These are phyloP conservation scores for Mesoligia furuncula DNA, from an alignment of 2,888 invertebrate species.

Conservation along the genomic window DNA sequence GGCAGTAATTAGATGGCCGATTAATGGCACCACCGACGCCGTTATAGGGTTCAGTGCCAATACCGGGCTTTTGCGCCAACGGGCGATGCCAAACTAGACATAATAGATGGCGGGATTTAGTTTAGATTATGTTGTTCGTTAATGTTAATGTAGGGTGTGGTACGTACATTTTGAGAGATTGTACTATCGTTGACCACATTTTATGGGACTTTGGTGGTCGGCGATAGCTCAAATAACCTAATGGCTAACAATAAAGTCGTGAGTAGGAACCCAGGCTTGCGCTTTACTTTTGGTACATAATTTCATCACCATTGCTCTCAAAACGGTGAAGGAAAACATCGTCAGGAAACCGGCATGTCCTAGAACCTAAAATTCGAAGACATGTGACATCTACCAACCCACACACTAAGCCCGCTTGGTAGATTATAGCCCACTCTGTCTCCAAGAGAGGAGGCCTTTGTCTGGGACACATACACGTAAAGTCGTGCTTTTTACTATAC, in stretches of 20 bases:
- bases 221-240: neutral
- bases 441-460: neutral
- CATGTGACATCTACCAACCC: neutral
- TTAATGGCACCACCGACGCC: conserved; percentile 46
- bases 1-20: conserved; percentile 59
- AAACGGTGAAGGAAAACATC: too few relatives aligned
- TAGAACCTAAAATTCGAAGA: neutral
- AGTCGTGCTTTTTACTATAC: neutral
- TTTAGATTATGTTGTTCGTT: conserved; percentile 57
- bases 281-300: too few relatives aligned
- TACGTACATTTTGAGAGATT: neutral
- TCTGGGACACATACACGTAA: neutral
- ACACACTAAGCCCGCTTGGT: too few relatives aligned
- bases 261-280: too few relatives aligned
- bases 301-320: too few relatives aligned
- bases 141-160: conserved; percentile 23
- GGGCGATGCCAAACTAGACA: conserved; percentile 40
- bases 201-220: neutral
- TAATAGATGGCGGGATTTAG: conserved; percentile 42
- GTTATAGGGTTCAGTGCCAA: conserved; percentile 53
- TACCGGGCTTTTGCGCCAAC: conserved; percentile 44
- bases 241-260: neutral
- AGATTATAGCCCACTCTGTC: too few relatives aligned
- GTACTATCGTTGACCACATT: neutral
- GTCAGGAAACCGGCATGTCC: neutral